phyloP scores from a whole-genome alignment of 2,888 invertebrate genomes.

The Hirtodrosophila alboralis region DNA sequence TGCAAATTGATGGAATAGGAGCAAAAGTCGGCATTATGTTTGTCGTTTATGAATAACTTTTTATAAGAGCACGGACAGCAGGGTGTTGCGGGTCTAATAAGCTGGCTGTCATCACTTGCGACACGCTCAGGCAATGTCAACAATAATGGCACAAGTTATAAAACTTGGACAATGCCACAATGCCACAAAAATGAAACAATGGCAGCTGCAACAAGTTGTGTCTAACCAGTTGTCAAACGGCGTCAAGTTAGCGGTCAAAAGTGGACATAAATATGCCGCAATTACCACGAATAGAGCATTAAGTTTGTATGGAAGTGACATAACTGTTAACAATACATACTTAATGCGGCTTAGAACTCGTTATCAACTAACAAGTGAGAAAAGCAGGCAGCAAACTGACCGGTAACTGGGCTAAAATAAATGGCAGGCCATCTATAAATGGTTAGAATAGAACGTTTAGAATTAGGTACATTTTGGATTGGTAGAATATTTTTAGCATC shows the following conservation, averaged over 20 bases:
- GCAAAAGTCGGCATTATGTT: conserved; percentile 53
- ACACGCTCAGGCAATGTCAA: conserved; percentile 53
- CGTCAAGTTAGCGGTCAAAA: conserved; percentile 64
- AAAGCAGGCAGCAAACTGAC: conserved; percentile 3
- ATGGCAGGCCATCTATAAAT: background rate
- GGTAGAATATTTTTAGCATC: no score
- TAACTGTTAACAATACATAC: conserved; percentile 55
- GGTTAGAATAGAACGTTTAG: no score
- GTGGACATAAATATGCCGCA: conserved; percentile 52
- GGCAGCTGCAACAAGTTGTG: conserved; percentile 45
- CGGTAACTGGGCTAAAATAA: background rate
- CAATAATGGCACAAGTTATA: conserved; percentile 47
- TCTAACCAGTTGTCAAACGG: conserved; percentile 53
- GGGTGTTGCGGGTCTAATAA: conserved; percentile 30
- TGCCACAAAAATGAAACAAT: conserved; percentile 5
- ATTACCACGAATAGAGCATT: conserved; percentile 20
- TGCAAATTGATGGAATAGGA: conserved; percentile 64
- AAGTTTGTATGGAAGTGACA: conserved; percentile 48
- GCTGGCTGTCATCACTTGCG: conserved; percentile 61
- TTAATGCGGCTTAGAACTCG: conserved; percentile 45
- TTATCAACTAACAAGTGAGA: conserved; percentile 14
- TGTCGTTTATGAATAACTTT: conserved; percentile 44
- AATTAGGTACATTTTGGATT: no score
- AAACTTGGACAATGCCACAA: conserved; percentile 45
- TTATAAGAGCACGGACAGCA: conserved; percentile 25